A percentile compares a stretch with the other conserved stretches of the same genome.
These are phyloP conservation scores for Ruditapes philippinarum DNA, from an alignment of 1,140 invertebrate species.

Conservation along the genomic window DNA sequence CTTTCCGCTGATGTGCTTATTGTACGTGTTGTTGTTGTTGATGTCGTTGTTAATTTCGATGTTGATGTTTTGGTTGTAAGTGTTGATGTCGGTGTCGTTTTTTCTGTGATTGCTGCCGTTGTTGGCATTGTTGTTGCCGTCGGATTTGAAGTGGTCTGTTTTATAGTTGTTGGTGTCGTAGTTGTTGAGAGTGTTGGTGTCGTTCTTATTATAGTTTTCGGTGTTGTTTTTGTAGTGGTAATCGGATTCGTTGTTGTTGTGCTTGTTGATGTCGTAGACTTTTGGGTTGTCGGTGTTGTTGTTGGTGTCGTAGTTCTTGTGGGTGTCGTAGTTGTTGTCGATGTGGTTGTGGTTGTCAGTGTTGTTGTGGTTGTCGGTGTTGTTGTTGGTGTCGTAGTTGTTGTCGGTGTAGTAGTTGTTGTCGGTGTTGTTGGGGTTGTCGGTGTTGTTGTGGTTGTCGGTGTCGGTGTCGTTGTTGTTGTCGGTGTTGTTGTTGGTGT, in stretches of 20 bases:
- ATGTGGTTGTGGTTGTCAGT: background rate
- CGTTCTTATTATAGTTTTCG: background rate
- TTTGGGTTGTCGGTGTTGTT: background rate
- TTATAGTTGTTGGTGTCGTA: background rate
- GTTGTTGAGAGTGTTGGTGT: background rate
- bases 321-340: background rate
- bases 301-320: background rate
- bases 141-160: background rate
- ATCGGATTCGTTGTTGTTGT: background rate
- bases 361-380: background rate
- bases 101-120: background rate
- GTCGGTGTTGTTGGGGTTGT: background rate
- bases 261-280: background rate
- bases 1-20: too few species aligned
- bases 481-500: background rate
- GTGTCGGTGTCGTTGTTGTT: background rate
- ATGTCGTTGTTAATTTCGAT: background rate
- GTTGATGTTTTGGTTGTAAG: background rate
- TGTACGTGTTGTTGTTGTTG: background rate
- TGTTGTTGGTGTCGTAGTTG: background rate
- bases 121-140: background rate
- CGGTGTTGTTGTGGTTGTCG: background rate
- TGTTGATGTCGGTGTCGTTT: background rate
- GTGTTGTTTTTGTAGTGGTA: background rate
- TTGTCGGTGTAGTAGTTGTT: background rate